Conservation (phyloP, 2,888 invertebrate species). For the Empis livida region DNA sequence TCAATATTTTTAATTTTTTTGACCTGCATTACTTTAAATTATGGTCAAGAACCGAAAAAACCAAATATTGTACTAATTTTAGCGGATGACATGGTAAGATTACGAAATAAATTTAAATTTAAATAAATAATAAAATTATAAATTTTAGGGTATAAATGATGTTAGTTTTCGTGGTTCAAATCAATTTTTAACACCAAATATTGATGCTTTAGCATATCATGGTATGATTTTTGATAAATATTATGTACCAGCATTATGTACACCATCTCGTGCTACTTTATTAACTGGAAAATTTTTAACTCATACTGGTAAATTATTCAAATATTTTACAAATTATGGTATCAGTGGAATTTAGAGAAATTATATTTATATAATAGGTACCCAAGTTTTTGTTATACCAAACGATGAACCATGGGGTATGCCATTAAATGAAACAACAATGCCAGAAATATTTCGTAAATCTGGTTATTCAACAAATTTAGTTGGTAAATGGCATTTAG, state of each 20-base stretch:
- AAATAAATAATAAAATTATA: not conserved
- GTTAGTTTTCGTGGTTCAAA: constrained; percentile 83
- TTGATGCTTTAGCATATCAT: constrained; percentile 74
- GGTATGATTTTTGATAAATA: constrained; percentile 69
- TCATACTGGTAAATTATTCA: constrained; percentile 54
- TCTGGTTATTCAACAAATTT: constrained; percentile 70
- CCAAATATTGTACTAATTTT: constrained; percentile 66
- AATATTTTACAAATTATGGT: no score
- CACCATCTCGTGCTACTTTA: constrained; percentile 69
- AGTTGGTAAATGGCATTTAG: constrained; percentile 88
- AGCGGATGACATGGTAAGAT: constrained; percentile 45
- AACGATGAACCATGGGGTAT: constrained; percentile 61
- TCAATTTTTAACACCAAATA: constrained; percentile 82
- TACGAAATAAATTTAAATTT: not conserved
- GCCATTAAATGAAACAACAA: constrained; percentile 49
- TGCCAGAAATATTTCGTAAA: constrained; percentile 56
- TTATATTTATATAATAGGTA: no score
- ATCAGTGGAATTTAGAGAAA: no score
- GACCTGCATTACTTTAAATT: no score
- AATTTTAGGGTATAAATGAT: constrained; percentile 79
- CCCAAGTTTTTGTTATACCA: constrained; percentile 57
- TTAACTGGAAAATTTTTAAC: constrained; percentile 83
- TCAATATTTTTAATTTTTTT: no score
- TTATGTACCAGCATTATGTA: constrained; percentile 77
- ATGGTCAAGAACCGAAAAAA: constrained; percentile 10